A percentile compares a stretch with the other conserved stretches of the same genome.
phyloP scores from a whole-genome alignment of 30 jellyfish, hydroid and myxozoan species.

The Mastigias papua region DNA sequence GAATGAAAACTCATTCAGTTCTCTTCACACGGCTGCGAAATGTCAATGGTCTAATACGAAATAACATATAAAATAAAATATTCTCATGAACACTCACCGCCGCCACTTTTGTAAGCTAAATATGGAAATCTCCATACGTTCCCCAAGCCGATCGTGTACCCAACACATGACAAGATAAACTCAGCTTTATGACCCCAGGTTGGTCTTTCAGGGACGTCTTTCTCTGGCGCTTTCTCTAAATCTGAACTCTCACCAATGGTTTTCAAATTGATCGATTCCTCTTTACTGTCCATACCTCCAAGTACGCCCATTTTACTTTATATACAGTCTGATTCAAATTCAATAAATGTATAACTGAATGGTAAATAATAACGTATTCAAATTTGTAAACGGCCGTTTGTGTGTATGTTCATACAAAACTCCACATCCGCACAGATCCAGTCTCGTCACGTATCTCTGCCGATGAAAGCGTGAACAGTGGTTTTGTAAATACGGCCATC shows the following conservation, averaged over 20 bases:
- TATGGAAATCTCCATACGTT: constrained; percentile 95
- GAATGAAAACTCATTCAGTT: no score
- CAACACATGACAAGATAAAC: constrained; percentile 89
- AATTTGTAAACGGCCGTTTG: background rate
- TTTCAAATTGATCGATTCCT: constrained; percentile 39
- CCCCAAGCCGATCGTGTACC: constrained; percentile 93
- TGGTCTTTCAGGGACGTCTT: constrained; percentile 61
- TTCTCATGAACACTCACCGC: constrained; percentile 59
- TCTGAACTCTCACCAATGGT: constrained; percentile 24
- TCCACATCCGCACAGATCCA: background rate
- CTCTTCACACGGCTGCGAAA: no score
- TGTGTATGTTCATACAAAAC: no score
- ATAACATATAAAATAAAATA: no score
- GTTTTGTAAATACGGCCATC: background rate
- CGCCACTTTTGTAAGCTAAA: constrained; percentile 94
- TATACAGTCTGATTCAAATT: background rate
- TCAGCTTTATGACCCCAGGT: constrained; percentile 95
- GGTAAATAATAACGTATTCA: background rate
- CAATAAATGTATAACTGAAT: background rate
- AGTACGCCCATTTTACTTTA: constrained; percentile 29
- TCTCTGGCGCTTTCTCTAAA: background rate
- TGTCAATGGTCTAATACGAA: no score
- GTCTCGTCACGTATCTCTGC: background rate
- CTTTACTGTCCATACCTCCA: constrained; percentile 37
- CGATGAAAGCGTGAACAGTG: constrained; percentile 10